A percentile compares a stretch with the other conserved stretches of the same genome.
These are phyloP conservation scores for Amphilophus citrinellus DNA, from an alignment of 2,113 vertebrate species.

Conservation along the genomic window DNA sequence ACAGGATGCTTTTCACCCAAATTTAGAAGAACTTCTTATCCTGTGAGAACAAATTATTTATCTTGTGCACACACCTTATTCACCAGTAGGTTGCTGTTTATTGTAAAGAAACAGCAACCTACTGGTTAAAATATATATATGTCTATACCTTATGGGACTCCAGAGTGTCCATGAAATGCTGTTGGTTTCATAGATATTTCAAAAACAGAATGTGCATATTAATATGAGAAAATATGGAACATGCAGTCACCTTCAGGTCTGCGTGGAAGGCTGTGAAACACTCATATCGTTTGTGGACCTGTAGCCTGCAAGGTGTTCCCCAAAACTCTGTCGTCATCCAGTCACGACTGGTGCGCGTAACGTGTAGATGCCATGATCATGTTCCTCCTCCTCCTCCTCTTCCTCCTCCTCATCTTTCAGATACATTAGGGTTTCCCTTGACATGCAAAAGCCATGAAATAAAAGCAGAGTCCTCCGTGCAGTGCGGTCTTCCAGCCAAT, in stretches of 20 bases:
- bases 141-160: neutral
- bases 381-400: constrained; percentile 1
- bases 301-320: constrained; percentile 43
- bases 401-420: constrained; percentile 9
- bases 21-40: too few relatives aligned
- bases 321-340: constrained; percentile 61
- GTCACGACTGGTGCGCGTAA: constrained; percentile 66
- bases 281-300: neutral
- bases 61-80: too few relatives aligned
- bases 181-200: neutral
- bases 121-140: too few relatives aligned
- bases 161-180: neutral
- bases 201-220: neutral
- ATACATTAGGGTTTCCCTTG: neutral
- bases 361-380: constrained; percentile 60
- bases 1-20: too few relatives aligned
- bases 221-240: too few relatives aligned
- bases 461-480: neutral
- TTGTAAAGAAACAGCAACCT: too few relatives aligned
- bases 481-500: neutral
- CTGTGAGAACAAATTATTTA: too few relatives aligned
- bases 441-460: constrained; percentile 31
- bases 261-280: neutral
- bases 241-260: neutral
- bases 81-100: too few relatives aligned